These are phyloP conservation scores for Leptura quadrifasciata DNA, from an alignment of 2,888 invertebrate species.

Conservation along the genomic window DNA sequence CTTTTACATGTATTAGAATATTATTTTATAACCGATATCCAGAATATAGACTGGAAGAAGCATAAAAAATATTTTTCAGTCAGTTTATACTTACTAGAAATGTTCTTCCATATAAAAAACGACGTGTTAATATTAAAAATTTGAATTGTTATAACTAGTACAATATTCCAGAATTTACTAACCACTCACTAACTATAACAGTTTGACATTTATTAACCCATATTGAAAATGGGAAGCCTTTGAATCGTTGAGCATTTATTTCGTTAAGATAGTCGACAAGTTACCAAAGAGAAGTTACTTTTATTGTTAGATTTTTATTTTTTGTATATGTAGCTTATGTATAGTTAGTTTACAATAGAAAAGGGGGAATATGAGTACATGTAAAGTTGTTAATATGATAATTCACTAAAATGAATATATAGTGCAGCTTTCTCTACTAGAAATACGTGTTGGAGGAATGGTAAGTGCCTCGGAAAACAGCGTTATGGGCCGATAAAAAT, in stretches of 20 bases:
- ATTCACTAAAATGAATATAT: not conserved
- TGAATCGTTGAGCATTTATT: conserved; percentile 17
- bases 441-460: too few species aligned
- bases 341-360: conserved; percentile 7
- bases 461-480: too few species aligned
- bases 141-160: conserved; percentile 2
- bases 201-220: not conserved
- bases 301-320: conserved; percentile 7
- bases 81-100: not conserved
- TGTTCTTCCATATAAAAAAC: not conserved
- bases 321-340: not conserved
- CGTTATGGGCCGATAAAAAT: too few species aligned
- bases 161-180: conserved; percentile 19
- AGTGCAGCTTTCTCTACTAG: too few species aligned
- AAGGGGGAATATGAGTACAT: not conserved
- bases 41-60: not conserved
- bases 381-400: not conserved
- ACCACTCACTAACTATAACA: conserved; percentile 1
- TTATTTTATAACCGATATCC: not conserved
- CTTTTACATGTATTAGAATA: too few species aligned
- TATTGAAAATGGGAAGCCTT: not conserved
- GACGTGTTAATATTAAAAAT: conserved; percentile 2
- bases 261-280: not conserved
- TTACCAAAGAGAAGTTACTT: conserved; percentile 7
- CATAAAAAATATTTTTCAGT: conserved; percentile 6